Conservation (phyloP, 2,113 vertebrate species). For the Melanotaenia duboulayi region DNA sequence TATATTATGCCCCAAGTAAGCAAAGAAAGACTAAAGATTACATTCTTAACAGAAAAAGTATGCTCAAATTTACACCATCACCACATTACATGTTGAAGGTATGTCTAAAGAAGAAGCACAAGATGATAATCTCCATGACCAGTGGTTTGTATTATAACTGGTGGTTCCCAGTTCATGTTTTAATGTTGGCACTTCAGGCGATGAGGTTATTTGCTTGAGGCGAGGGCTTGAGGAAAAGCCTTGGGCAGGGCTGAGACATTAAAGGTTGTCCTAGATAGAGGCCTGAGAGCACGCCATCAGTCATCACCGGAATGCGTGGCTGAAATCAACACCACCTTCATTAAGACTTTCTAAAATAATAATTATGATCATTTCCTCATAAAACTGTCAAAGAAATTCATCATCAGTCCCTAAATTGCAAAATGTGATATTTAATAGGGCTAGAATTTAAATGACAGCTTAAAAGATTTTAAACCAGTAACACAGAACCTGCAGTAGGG, state of each 20-base stretch:
- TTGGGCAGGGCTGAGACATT: slow-evolving; percentile 59
- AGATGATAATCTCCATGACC: slow-evolving; percentile 11
- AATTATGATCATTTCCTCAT: background rate
- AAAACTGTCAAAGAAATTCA: background rate
- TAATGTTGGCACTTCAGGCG: slow-evolving; percentile 20
- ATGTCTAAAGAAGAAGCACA: slow-evolving; percentile 8
- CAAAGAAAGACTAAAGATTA: too few species aligned
- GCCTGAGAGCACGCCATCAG: slow-evolving; percentile 26
- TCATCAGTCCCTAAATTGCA: background rate
- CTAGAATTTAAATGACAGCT: background rate
- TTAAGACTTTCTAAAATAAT: background rate
- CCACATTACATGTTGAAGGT: slow-evolving; percentile 9
- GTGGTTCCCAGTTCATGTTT: slow-evolving; percentile 33
- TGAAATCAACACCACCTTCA: slow-evolving; percentile 28
- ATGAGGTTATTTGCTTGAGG: slow-evolving; percentile 65
- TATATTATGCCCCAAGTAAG: too few species aligned
- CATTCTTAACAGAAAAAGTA: background rate
- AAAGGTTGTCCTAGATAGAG: slow-evolving; percentile 39
- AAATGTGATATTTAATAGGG: background rate
- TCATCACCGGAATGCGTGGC: slow-evolving; percentile 28
- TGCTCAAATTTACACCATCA: background rate
- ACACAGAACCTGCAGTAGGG: background rate
- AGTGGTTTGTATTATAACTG: slow-evolving; percentile 38
- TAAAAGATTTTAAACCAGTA: background rate
- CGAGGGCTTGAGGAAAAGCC: slow-evolving; percentile 64